Conservation (phyloP, 1,140 invertebrate genomes). For the Elymnias hypermnestra region DNA sequence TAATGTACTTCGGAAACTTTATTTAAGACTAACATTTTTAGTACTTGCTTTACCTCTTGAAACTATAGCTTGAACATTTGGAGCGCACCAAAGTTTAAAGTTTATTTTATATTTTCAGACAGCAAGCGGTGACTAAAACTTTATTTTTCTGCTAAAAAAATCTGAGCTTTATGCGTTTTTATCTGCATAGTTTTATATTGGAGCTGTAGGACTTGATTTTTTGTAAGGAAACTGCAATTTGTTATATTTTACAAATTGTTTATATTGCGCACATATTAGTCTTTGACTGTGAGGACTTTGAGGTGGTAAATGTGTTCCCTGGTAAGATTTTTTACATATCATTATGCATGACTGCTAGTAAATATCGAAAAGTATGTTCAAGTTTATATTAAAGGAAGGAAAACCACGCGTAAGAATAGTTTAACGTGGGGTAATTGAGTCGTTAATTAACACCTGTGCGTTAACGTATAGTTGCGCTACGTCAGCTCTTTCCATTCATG, state of each 20-base stretch:
- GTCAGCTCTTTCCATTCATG: background rate
- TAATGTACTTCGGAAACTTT: background rate
- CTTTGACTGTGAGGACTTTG: no score
- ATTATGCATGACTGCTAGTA: background rate
- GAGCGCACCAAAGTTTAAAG: background rate
- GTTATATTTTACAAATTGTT: no score
- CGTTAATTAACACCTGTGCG: background rate
- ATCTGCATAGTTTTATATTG: no score
- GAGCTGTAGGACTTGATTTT: no score
- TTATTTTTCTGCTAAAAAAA: background rate
- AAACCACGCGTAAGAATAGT: background rate
- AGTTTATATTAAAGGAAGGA: background rate
- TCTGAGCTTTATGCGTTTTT: no score
- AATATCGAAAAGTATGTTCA: no score
- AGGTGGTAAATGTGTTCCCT: no score
- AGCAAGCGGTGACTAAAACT: background rate
- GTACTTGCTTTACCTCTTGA: background rate
- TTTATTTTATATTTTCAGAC: background rate
- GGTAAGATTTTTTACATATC: no score
- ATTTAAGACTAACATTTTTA: conserved; percentile 1
- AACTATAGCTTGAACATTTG: background rate
- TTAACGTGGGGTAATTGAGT: background rate
- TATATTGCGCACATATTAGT: no score
- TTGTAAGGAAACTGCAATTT: no score
- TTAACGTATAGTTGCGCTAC: background rate